Base-by-base conservation (phyloP, 2,797 vertebrate species). In the Peromyscus melanophrys region DNA sequence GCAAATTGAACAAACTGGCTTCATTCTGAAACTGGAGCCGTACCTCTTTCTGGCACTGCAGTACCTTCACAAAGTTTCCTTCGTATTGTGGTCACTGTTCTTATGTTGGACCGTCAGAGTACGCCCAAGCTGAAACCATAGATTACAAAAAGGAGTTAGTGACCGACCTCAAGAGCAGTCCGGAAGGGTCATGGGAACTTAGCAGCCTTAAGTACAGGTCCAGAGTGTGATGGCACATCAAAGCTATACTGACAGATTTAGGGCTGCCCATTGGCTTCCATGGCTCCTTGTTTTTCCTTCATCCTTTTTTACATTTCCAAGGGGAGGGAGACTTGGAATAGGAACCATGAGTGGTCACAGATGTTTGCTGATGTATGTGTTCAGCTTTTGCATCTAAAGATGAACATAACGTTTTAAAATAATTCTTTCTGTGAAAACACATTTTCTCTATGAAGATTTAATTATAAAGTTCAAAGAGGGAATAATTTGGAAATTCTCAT, bases 11-110 rank as follows among this genome's bases (percentile, higher is more conserved):
- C 90, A 95, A 90, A 59, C 10, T 63, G 75, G 19, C 46, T 89
- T 92, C 25, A 46, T 95, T 94, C 65, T 69, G 37, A 97, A 96
- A 96, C 81, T 75, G 37, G 49, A 96, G 46, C 13, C 88, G 89
- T 97, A 96, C 96, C 98, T 97, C 69, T 89, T 95, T 92, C 43
- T 90, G 75, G 34, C 16, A 89, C 82, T 71, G 40, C 6, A 80
- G 82, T 88, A 52, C 34, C 52, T 96, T 90, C 49, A 81, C 65
- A 49, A 93, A 78, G 75, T 23, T 90, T 82, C 34, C 69, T 92
- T 95, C 82, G 82, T 96, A 88, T 17, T 16, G 69, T 87, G 61
- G 37, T 75, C 37, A 67, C 73, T 80, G 37, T 95, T 92, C 89
- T 94, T 97, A 75, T 2, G 52, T 63, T 93, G 57, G 52, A 95